Percentiles rank a stretch among this genome's conserved stretches.
These are phyloP conservation scores for Sebastes itinus DNA, from an alignment of 2,797 vertebrate species.

Conservation along the genomic window DNA sequence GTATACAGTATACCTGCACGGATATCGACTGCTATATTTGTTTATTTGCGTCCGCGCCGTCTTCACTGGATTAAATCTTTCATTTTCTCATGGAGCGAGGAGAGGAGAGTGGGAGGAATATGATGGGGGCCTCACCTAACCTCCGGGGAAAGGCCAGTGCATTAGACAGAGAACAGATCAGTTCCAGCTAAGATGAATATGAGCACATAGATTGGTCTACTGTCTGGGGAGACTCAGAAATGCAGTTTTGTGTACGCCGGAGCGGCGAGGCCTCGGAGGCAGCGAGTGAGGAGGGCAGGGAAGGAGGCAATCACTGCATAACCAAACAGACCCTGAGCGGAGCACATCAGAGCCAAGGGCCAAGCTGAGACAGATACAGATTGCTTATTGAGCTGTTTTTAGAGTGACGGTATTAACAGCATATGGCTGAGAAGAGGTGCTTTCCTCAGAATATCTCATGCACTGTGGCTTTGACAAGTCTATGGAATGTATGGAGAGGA, in stretches of 20 bases:
- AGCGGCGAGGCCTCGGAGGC: conserved; percentile 42
- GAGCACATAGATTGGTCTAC: conserved; percentile 75
- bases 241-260: conserved; percentile 63
- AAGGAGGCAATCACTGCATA: conserved; percentile 75
- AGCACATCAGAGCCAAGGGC: conserved; percentile 68
- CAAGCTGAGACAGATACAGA: conserved; percentile 65
- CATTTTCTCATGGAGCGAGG: conserved; percentile 56
- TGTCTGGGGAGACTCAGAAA: conserved; percentile 71
- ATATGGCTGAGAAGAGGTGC: conserved; percentile 24
- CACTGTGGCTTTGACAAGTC: conserved; percentile 20
- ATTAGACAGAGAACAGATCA: conserved; percentile 77
- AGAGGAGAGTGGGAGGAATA: conserved; percentile 63
- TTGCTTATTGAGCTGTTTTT: conserved; percentile 75
- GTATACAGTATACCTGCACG: conserved; percentile 17
- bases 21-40: conserved; percentile 41
- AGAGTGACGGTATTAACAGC: conserved; percentile 61
- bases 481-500: neutral
- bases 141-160: conserved; percentile 71
- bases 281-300: conserved; percentile 56
- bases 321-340: conserved; percentile 72
- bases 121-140: conserved; percentile 63
- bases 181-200: conserved; percentile 78
- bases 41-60: conserved; percentile 29
- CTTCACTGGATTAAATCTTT: conserved; percentile 55
- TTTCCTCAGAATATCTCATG: conserved; percentile 26